Conservation (phyloP, 2,888 invertebrate genomes). For the Agrotis clavis region DNA sequence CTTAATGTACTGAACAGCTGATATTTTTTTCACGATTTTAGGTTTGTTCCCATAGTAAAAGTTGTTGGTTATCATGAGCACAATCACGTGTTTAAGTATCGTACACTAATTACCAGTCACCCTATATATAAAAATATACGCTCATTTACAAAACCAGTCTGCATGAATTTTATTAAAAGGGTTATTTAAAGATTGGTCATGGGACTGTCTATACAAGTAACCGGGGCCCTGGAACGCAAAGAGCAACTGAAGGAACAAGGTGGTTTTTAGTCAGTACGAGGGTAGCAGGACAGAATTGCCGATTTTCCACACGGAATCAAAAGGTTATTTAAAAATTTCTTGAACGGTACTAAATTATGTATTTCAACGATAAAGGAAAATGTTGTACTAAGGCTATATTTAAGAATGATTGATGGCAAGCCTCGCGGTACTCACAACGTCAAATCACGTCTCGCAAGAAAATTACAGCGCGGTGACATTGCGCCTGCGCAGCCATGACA, state of each 20-base stretch:
- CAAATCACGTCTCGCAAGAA: constrained; percentile 53
- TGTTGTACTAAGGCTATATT: constrained; percentile 30
- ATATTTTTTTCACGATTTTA: too few species aligned
- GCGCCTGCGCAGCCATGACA: constrained; percentile 57
- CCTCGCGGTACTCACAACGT: constrained; percentile 28
- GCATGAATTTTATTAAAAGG: constrained; percentile 23
- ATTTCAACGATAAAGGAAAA: constrained; percentile 48
- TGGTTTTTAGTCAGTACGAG: too few species aligned
- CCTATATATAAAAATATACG: constrained; percentile 26
- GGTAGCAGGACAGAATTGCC: too few species aligned
- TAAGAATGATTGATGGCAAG: constrained; percentile 43
- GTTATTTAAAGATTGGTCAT: constrained; percentile 16
- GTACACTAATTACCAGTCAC: too few species aligned
- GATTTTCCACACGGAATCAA: neutral
- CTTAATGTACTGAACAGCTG: too few species aligned
- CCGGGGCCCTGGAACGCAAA: too few species aligned
- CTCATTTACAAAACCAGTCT: constrained; percentile 2
- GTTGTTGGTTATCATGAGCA: too few species aligned
- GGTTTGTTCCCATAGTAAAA: too few species aligned
- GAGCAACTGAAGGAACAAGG: too few species aligned
- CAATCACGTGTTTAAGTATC: too few species aligned
- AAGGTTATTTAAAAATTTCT: constrained; percentile 35
- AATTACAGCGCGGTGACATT: constrained; percentile 57
- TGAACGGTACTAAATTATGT: constrained; percentile 17
- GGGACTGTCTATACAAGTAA: too few species aligned